Evolutionary conservation across 2,888 invertebrate genomes (phyloP), one percentile per base, ranked within the genome.

Genomic region (Eubasilissa splendida): DNA sequence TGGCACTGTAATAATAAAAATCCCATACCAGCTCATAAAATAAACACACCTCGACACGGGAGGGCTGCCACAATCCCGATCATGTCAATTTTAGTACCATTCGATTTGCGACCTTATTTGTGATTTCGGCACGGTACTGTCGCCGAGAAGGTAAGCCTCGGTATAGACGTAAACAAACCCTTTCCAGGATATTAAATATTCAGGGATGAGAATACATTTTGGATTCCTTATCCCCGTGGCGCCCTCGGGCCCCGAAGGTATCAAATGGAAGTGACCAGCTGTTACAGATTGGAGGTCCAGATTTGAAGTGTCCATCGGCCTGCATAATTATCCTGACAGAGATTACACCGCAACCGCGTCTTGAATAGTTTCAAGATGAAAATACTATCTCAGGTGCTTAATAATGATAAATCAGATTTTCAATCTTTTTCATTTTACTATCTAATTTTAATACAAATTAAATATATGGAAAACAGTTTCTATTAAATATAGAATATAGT

Each of bases 51-150:
- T 74, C 74, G 31, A 42, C 42, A 58, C 42, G 31, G 70, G 70
- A 33, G 12, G 11, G 54, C 22, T 53, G 22, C 42, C 42, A 42
- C 42, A 42, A 42, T 42, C 42, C 42, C 71, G 71, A 71, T 54
- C 54, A 71, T 54, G 22, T 33, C 22, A 58, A 33, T 74, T 74
- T 74, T 74, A 74, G 33, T 31, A 14, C 74, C 50, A 59, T 50
- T 59, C 74, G 59, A 74, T 71, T 71, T 59, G 74, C 54, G 71
- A 71, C 71, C 71, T 71, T 14, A 22, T 54, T 0, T 52, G 68
- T 52, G 68, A 68, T 68, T 68, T 33, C 68, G 68, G 50, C 68
- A 68, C 12, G 68, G 14, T n/a, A 68, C 9, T 14, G 12, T 52
- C 68, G 68, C n/a, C 1, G 68, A 50, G 68, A 14, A 68, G 33